These are phyloP conservation scores for Otolemur crassicaudatus DNA, from an alignment of 2,797 vertebrate genomes.

Conservation along the genomic window DNA sequence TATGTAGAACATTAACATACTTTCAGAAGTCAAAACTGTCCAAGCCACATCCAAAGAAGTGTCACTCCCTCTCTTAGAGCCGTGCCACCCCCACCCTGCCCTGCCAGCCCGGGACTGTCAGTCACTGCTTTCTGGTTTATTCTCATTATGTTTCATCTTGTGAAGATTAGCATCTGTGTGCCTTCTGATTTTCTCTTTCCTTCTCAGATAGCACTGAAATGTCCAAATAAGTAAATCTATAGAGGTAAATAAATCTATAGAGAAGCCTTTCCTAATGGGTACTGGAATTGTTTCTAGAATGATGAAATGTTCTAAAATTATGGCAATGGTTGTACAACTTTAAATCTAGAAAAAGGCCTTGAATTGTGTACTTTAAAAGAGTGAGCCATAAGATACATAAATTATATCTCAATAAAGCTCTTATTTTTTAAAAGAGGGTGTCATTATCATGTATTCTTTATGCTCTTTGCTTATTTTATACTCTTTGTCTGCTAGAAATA, in stretches of 20 bases:
- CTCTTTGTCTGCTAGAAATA: background rate
- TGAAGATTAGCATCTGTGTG: background rate
- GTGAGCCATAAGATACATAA: background rate
- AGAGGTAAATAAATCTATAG: background rate
- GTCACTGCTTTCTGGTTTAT: background rate
- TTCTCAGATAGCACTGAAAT: background rate
- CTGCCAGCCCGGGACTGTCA: background rate
- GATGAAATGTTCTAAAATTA: background rate
- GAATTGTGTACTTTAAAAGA: background rate
- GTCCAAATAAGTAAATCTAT: background rate
- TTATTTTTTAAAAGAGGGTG: background rate
- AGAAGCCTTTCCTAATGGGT: background rate
- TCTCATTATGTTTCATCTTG: background rate
- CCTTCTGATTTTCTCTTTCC: background rate
- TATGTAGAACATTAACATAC: background rate
- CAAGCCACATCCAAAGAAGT: background rate
- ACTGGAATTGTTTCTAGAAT: background rate
- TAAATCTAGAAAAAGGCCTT: background rate
- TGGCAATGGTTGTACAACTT: background rate
- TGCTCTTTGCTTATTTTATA: background rate
- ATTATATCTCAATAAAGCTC: background rate
- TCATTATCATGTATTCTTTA: background rate
- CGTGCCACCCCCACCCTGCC: background rate
- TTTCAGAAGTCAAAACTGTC: slow-evolving; percentile 5
- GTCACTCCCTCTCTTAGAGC: background rate